Evolutionary conservation across 2,113 vertebrate species (phyloP).

Genomic region (Colinus virginianus): DNA sequence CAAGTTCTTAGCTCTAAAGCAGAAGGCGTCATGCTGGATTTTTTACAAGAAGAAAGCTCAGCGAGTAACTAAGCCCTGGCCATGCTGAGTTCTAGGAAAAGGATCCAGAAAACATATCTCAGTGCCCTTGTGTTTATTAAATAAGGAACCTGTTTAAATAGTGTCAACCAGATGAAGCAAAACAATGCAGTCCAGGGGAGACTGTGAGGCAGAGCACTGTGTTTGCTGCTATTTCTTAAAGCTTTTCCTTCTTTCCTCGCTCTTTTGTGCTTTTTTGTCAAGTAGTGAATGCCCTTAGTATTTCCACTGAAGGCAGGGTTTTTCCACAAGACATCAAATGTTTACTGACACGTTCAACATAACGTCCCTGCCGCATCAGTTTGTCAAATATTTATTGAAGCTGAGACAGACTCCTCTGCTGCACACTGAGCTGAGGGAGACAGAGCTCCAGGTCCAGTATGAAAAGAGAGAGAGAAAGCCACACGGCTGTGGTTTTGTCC

Average conservation of each 20-base stretch:
- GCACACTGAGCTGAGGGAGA: not conserved
- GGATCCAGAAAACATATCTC: slow-evolving; percentile 45
- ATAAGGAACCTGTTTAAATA: slow-evolving; percentile 65
- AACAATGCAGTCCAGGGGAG: slow-evolving; percentile 17
- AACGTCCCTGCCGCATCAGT: not conserved
- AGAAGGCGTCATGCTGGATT: not conserved
- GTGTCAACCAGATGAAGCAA: slow-evolving; percentile 38
- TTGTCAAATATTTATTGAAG: not conserved
- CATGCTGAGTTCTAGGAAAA: slow-evolving; percentile 23
- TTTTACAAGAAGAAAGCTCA: not conserved
- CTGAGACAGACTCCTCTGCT: not conserved
- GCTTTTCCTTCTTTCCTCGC: not conserved
- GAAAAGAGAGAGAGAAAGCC: not conserved
- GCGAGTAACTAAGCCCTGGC: not conserved
- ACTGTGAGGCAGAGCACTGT: not conserved
- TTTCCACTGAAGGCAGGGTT: not conserved
- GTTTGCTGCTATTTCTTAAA: slow-evolving; percentile 10
- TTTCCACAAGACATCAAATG: not conserved
- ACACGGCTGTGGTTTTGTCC: not conserved
- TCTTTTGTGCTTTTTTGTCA: not conserved
- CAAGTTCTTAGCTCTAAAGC: not conserved
- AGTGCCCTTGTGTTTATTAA: slow-evolving; percentile 57
- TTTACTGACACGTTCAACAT: not conserved
- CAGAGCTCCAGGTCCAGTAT: not conserved
- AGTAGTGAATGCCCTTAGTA: not conserved